Evolutionary conservation across 1,140 invertebrate species (phyloP), one percentile per base, ranked within the genome.

Genomic region (Pseudomyrmex dendroicus): DNA sequence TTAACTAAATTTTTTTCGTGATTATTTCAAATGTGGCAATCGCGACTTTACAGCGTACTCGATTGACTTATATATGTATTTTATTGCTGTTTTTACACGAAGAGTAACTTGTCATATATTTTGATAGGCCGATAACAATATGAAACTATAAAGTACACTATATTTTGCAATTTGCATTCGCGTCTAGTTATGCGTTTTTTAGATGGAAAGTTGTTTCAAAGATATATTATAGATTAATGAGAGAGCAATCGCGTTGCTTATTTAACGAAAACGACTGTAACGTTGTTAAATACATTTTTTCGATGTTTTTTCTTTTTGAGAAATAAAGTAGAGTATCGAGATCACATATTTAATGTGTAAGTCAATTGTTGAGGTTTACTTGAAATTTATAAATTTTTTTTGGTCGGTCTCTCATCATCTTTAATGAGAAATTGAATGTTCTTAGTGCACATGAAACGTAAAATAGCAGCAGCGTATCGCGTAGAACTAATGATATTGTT

Each of bases 301-400:
- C 66, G 66, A 72, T 70, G 54, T 80, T 80, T 72, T 70, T 35
- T 44, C 35, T 78, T 80, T 77, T 80, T 66, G 76, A 59, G 5
- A 70, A 78, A 78, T 78, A 78, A 80, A 80, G 66, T 80, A 80
- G 76, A 59, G 22, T 59, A 44, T 80, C 54, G 66, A 72, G 54
- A 80, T 22, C 35, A 35, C 35, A 35, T 72, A 80, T 59, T 67
- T 22, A 44, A 56, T 20, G 15, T 80, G 54, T 72, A 59, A 80
- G 17, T 80, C 66, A 44, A 61, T 35, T 48, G 66, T 80, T 70
- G 22, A 80, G 25, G 22, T 80, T 80, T 72, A 61, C 46, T 59
- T 66, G 44, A 0, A 35, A 35, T 35, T 35, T 35, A 35, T 35
- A 35, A 35, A 35, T 35, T 35, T 35, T 0, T 1, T 35, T 7